phyloP scores from a whole-genome alignment of 2,797 vertebrate genomes.

The Dendrocincla fuliginosa region DNA sequence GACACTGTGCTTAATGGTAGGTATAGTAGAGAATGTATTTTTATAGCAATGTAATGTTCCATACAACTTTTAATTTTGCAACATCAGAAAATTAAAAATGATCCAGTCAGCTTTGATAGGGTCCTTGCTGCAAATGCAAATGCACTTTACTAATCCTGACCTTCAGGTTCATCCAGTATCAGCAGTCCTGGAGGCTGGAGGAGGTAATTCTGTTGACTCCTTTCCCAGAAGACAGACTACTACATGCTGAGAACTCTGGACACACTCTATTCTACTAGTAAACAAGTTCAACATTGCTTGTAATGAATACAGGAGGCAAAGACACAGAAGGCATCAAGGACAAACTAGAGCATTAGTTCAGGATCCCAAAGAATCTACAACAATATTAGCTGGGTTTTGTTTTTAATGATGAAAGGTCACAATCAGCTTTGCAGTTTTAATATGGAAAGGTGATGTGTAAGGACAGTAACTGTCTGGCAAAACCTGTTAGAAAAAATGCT shows the following conservation, averaged over 20 bases:
- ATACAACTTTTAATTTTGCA: neutral
- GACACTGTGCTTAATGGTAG: neutral
- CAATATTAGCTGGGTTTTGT: neutral
- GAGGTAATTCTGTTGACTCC: neutral
- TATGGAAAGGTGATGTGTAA: neutral
- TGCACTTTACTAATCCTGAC: neutral
- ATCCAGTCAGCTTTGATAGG: neutral
- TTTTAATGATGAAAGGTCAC: neutral
- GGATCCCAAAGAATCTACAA: neutral
- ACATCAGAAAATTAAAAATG: neutral
- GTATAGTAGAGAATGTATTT: neutral
- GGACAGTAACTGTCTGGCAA: neutral
- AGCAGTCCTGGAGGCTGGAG: neutral
- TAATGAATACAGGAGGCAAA: neutral
- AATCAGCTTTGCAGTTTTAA: neutral
- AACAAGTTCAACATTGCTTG: neutral
- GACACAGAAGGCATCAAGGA: neutral
- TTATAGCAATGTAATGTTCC: neutral
- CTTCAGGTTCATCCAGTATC: neutral
- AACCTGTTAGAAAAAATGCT: neutral
- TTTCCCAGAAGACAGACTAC: neutral
- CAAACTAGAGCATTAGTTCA: neutral
- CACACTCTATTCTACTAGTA: neutral
- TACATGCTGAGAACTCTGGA: neutral
- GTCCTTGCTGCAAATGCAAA: neutral